Evolutionary conservation across 2,888 invertebrate species (phyloP).

Genomic region (Antheraea yamamai): DNA sequence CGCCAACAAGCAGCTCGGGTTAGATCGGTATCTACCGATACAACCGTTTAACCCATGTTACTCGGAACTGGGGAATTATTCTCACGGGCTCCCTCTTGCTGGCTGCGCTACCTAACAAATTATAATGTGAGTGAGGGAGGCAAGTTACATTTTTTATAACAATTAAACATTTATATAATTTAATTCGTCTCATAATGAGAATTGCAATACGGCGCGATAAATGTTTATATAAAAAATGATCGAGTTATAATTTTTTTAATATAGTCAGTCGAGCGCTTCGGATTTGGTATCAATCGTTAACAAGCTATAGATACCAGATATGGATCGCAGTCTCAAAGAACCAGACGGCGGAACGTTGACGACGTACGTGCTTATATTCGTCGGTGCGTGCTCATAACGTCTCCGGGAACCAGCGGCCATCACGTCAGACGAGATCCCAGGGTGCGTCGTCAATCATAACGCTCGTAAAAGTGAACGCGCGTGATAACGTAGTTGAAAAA

Average conservation of each 20-base stretch:
- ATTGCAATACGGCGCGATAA: not conserved
- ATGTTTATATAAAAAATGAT: not conserved
- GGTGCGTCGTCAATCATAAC: conserved; percentile 67
- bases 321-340: conserved; percentile 14
- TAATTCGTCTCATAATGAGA: not conserved
- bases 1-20: conserved; percentile 77
- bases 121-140: conserved; percentile 64
- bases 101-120: conserved; percentile 64
- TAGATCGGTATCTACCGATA: conserved; percentile 79
- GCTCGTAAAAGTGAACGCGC: conserved; percentile 58
- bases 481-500: conserved; percentile 41
- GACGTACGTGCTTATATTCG: conserved; percentile 46
- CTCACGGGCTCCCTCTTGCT: conserved; percentile 61
- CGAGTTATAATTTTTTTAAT: not conserved
- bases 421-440: conserved; percentile 34
- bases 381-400: conserved; percentile 56
- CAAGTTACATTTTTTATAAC: conserved; percentile 44
- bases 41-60: conserved; percentile 81
- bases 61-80: conserved; percentile 73
- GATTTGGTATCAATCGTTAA: conserved; percentile 8
- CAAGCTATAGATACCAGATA: not conserved
- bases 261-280: conserved; percentile 26
- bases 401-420: conserved; percentile 53
- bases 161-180: not conserved
- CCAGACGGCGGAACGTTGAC: conserved; percentile 30